Conservation (phyloP, 2,888 invertebrate genomes). For the Brachynemurus nebulosus region DNA sequence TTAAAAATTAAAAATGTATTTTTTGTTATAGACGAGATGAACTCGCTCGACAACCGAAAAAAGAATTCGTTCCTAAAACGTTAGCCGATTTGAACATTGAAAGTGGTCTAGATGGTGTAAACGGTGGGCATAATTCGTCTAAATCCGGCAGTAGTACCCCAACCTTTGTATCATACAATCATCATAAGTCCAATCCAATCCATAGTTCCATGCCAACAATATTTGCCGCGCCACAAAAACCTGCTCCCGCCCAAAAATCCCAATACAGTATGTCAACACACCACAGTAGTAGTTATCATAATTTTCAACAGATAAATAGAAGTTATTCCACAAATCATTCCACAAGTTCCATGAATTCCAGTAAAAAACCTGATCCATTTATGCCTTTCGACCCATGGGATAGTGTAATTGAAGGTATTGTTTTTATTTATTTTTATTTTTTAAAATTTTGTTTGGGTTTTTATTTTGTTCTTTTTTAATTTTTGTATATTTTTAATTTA, state of each 20-base stretch:
- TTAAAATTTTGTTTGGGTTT: constrained; percentile 15
- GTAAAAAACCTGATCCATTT: constrained; percentile 31
- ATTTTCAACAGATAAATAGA: background rate
- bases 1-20: too few species aligned
- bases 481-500: background rate
- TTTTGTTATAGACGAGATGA: constrained; percentile 75
- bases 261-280: constrained; percentile 14
- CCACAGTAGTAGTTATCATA: constrained; percentile 8
- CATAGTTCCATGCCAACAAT: constrained; percentile 17
- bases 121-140: constrained; percentile 38
- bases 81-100: constrained; percentile 77
- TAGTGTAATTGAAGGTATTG: constrained; percentile 38
- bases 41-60: constrained; percentile 74
- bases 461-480: constrained; percentile 10
- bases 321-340: constrained; percentile 13
- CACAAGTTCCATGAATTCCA: constrained; percentile 21
- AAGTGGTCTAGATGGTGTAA: constrained; percentile 46
- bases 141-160: constrained; percentile 11
- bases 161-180: constrained; percentile 14
- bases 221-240: constrained; percentile 18
- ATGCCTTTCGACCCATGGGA: constrained; percentile 46
- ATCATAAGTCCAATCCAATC: constrained; percentile 11
- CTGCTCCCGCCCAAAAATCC: constrained; percentile 19
- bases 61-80: constrained; percentile 85
- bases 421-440: constrained; percentile 23